phyloP scores from a whole-genome alignment of 2,888 invertebrate genomes.

The Ferrisia virgata region DNA sequence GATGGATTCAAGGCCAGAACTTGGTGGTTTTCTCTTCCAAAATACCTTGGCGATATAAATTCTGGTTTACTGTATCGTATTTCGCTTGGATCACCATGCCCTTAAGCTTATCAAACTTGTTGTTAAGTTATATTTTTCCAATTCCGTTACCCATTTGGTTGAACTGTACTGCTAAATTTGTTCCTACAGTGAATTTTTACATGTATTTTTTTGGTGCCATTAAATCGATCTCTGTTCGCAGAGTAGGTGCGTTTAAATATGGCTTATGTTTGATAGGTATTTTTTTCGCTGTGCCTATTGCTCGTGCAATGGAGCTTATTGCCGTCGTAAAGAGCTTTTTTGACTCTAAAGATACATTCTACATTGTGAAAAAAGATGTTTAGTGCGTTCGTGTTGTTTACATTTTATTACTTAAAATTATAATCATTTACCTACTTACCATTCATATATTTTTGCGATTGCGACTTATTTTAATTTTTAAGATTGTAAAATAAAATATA shows the following conservation, averaged over 20 bases:
- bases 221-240: conserved; percentile 86
- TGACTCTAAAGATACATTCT: conserved; percentile 93
- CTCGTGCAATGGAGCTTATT: conserved; percentile 88
- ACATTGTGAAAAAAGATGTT: conserved; percentile 90
- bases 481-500: too few species aligned
- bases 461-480: too few species aligned
- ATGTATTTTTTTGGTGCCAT: conserved; percentile 98
- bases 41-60: conserved; percentile 74
- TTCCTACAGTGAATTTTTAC: conserved; percentile 90
- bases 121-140: conserved; percentile 79
- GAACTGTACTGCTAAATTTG: conserved; percentile 84
- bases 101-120: conserved; percentile 81
- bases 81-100: conserved; percentile 96
- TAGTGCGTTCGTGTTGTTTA: not conserved
- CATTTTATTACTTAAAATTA: too few species aligned
- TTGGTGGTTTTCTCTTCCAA: conserved; percentile 82
- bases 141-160: conserved; percentile 79
- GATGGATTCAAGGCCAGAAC: conserved; percentile 90
- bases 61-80: conserved; percentile 80
- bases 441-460: too few species aligned
- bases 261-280: conserved; percentile 78
- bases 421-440: too few species aligned
- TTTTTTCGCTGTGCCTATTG: conserved; percentile 87
- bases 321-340: conserved; percentile 92
- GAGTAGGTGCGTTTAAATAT: conserved; percentile 77